Percentiles rank a stretch among this genome's conserved stretches.
These are phyloP conservation scores for Pristionchus pacificus DNA, from an alignment of 1,140 invertebrate genomes.

Conservation along the genomic window DNA sequence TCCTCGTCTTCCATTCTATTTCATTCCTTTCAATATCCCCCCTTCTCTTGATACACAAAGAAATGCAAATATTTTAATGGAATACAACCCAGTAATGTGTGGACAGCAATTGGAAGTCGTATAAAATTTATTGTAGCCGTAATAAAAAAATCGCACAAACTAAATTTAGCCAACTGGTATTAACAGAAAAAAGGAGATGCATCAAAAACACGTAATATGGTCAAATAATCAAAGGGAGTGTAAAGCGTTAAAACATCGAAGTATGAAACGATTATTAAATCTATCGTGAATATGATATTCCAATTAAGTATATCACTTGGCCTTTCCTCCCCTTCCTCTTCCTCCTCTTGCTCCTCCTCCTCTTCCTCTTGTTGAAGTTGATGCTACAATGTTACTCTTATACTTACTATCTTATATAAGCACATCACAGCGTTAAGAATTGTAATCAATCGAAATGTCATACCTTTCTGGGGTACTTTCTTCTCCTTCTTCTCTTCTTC, in stretches of 20 bases:
- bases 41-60: no score
- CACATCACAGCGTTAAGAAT: neutral
- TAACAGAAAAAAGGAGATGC: neutral
- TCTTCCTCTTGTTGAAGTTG: neutral
- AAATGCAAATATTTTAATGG: no score
- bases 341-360: neutral
- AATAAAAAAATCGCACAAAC: neutral
- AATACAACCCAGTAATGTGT: no score
- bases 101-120: no score
- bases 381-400: neutral
- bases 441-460: neutral
- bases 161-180: neutral
- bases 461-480: neutral
- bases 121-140: no score
- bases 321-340: neutral
- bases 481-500: constrained; percentile 3
- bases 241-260: no score
- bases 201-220: neutral
- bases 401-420: neutral
- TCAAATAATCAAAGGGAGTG: no score
- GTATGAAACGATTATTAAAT: no score
- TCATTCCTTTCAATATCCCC: no score
- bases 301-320: neutral
- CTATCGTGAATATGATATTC: neutral
- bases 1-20: no score